A percentile compares a stretch with the other conserved stretches of the same genome.
Conservation (phyloP, 2,888 invertebrate genomes). For the Platynereis dumerilii region DNA sequence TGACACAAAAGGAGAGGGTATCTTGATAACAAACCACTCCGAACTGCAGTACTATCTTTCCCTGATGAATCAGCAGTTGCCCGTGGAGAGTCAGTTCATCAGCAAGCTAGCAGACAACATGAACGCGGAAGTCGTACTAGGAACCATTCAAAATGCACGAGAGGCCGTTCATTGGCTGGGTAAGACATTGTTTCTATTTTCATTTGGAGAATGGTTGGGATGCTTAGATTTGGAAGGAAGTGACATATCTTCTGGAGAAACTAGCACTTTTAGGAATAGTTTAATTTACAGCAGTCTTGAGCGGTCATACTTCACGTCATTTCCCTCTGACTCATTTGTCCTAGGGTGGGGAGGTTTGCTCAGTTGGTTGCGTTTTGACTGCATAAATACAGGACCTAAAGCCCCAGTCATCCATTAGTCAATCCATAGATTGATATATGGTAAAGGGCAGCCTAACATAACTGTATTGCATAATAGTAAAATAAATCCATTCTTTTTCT, state of each 20-base stretch:
- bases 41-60: constrained; percentile 98
- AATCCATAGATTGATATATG: no score
- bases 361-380: no score
- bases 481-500: no score
- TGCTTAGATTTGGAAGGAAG: background rate
- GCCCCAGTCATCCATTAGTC: no score
- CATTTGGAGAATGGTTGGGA: background rate
- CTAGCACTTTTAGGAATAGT: background rate
- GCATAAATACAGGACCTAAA: no score
- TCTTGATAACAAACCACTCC: constrained; percentile 97
- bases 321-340: no score
- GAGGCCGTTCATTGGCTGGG: constrained; percentile 92
- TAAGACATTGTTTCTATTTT: no score
- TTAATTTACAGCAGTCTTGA: no score
- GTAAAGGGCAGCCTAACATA: no score
- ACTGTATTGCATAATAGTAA: no score
- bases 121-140: constrained; percentile 96
- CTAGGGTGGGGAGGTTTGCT: no score
- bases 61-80: constrained; percentile 92
- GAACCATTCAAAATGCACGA: constrained; percentile 87
- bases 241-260: background rate
- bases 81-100: constrained; percentile 96
- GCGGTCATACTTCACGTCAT: no score
- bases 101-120: constrained; percentile 93
- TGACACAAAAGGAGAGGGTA: constrained; percentile 95